Percentiles rank a stretch among this genome's conserved stretches.
Conservation (phyloP, 1,140 invertebrate genomes). For the Cyclina sinensis region DNA sequence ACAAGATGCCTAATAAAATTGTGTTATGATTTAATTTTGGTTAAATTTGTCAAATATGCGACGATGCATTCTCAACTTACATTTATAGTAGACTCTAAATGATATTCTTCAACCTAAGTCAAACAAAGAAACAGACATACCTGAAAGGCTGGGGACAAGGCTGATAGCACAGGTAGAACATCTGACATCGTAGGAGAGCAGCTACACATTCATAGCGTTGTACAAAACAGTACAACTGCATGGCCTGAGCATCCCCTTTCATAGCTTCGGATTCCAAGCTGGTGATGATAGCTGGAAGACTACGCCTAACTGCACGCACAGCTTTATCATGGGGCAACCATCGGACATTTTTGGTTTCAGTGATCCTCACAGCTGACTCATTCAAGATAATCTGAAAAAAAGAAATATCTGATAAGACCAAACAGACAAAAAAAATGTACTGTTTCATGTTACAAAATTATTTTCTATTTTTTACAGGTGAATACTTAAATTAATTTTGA, state of each 20-base stretch:
- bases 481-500: too few relatives aligned
- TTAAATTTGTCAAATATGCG: not conserved
- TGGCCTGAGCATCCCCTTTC: not conserved
- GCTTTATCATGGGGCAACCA: slow-evolving; percentile 18
- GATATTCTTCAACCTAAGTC: not conserved
- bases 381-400: not conserved
- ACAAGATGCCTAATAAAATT: too few relatives aligned
- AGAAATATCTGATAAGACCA: not conserved
- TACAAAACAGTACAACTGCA: not conserved
- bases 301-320: not conserved
- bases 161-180: not conserved
- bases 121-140: not conserved
- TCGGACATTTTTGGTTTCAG: not conserved
- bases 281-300: not conserved
- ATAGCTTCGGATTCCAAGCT: not conserved
- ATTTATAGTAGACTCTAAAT: not conserved
- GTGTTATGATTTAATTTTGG: not conserved
- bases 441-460: too few relatives aligned
- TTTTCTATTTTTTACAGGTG: too few relatives aligned
- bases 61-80: not conserved
- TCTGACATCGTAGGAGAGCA: not conserved
- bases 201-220: not conserved
- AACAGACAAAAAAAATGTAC: too few relatives aligned
- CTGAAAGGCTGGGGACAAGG: not conserved
- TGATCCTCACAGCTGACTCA: slow-evolving; percentile 10